Conservation (phyloP, 2,797 vertebrate genomes). For the Salarias fasciatus region DNA sequence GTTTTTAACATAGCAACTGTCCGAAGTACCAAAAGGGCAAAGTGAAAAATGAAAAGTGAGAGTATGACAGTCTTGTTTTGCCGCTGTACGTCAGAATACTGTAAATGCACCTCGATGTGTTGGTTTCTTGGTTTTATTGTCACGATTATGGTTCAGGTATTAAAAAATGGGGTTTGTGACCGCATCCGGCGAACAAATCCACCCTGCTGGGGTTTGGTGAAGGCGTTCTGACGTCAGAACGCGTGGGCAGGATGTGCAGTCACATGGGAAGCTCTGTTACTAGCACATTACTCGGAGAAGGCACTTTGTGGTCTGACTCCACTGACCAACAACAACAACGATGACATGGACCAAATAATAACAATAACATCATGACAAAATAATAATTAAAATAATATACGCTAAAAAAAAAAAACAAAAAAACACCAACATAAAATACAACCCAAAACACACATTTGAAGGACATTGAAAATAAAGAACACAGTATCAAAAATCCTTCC, state of each 20-base stretch:
- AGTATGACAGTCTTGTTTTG: constrained; percentile 37
- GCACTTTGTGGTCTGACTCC: constrained; percentile 79
- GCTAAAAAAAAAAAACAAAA: constrained; percentile 75
- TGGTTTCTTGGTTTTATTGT: constrained; percentile 34
- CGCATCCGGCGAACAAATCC: constrained; percentile 67
- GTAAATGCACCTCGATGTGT: constrained; percentile 10
- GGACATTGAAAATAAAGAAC: constrained; percentile 75
- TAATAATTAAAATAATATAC: constrained; percentile 84
- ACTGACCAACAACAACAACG: constrained; percentile 77
- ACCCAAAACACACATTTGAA: constrained; percentile 79
- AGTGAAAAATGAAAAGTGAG: constrained; percentile 20
- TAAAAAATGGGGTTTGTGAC: constrained; percentile 58
- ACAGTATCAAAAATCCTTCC: constrained; percentile 79
- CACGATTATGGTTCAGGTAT: constrained; percentile 52
- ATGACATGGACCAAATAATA: constrained; percentile 77
- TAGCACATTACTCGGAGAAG: constrained; percentile 78
- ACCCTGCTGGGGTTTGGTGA: constrained; percentile 56
- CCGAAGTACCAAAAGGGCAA: constrained; percentile 40
- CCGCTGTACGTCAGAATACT: constrained; percentile 25
- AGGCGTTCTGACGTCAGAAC: constrained; percentile 70
- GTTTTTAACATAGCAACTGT: constrained; percentile 26
- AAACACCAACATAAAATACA: constrained; percentile 75
- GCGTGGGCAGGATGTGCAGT: constrained; percentile 80
- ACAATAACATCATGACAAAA: constrained; percentile 82
- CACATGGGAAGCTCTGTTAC: constrained; percentile 81